Evolutionary conservation across 2,113 vertebrate genomes (phyloP).

Genomic region (Varanus salvator): DNA sequence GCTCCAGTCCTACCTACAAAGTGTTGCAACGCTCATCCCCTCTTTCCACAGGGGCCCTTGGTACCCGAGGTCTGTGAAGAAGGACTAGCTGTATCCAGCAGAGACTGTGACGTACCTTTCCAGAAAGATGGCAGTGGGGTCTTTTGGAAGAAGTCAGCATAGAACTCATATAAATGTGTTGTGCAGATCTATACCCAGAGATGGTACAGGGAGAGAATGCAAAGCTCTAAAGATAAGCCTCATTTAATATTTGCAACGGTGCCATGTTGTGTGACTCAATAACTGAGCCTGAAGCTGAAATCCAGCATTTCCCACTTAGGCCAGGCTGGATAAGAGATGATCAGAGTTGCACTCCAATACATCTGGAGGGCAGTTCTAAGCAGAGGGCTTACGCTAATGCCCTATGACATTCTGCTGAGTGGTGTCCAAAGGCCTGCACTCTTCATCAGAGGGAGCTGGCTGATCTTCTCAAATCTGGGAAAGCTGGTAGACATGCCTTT

Average conservation of each 20-base stretch:
- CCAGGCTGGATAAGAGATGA: no score
- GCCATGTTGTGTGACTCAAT: not conserved
- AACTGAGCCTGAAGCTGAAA: not conserved
- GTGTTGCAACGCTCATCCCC: not conserved
- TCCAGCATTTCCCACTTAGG: not conserved
- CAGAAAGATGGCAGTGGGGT: not conserved
- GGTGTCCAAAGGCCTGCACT: not conserved
- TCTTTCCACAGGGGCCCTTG: not conserved
- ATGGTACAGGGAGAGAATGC: not conserved
- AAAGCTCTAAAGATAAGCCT: not conserved
- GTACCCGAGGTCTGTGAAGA: not conserved
- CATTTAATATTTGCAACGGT: not conserved
- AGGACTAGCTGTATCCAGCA: not conserved
- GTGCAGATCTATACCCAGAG: not conserved
- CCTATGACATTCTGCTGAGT: not conserved
- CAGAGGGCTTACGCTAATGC: not conserved
- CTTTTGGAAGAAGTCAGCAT: not conserved
- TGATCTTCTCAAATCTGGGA: not conserved
- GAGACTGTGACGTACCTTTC: not conserved
- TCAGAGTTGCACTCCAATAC: no score
- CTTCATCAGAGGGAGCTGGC: not conserved
- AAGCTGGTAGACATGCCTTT: not conserved
- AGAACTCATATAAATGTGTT: not conserved
- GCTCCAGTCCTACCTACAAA: not conserved
- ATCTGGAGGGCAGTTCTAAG: no score